phyloP scores from a whole-genome alignment of 1,140 invertebrate genomes.

The Drosophila malerkotliana region DNA sequence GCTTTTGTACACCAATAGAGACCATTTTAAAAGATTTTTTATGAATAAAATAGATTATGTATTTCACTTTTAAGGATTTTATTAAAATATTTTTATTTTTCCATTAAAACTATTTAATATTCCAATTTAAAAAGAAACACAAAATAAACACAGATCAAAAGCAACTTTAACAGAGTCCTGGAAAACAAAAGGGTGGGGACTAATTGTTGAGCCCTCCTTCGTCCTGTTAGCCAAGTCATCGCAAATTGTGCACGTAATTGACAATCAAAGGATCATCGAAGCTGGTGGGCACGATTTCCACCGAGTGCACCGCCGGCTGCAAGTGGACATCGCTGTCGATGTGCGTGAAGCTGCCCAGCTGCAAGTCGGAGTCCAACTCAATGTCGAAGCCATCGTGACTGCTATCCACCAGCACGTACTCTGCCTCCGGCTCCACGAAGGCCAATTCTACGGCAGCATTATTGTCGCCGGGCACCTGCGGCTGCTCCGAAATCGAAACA shows the following conservation, averaged over 20 bases:
- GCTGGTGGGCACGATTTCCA: slow-evolving; percentile 77
- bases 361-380: slow-evolving; percentile 14
- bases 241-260: slow-evolving; percentile 79
- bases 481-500: slow-evolving; percentile 64
- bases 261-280: slow-evolving; percentile 76
- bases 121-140: slow-evolving; percentile 4
- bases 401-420: slow-evolving; percentile 70
- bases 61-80: neutral
- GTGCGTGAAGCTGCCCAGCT: slow-evolving; percentile 75
- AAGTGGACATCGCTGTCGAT: slow-evolving; percentile 71
- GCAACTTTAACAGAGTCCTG: slow-evolving; percentile 54
- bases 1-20: neutral
- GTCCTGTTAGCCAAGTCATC: slow-evolving; percentile 26
- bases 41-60: neutral
- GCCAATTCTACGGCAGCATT: slow-evolving; percentile 69
- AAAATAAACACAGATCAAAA: slow-evolving; percentile 21
- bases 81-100: slow-evolving; percentile 16
- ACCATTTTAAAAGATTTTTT: neutral
- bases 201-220: slow-evolving; percentile 12
- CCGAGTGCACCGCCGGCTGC: slow-evolving; percentile 77
- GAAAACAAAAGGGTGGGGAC: neutral
- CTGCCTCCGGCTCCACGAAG: slow-evolving; percentile 70
- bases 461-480: slow-evolving; percentile 53
- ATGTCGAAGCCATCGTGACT: slow-evolving; percentile 50
- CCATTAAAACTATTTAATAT: slow-evolving; percentile 3